Conservation (phyloP, 2,888 invertebrate species). For the Anoplius nigerrimus region DNA sequence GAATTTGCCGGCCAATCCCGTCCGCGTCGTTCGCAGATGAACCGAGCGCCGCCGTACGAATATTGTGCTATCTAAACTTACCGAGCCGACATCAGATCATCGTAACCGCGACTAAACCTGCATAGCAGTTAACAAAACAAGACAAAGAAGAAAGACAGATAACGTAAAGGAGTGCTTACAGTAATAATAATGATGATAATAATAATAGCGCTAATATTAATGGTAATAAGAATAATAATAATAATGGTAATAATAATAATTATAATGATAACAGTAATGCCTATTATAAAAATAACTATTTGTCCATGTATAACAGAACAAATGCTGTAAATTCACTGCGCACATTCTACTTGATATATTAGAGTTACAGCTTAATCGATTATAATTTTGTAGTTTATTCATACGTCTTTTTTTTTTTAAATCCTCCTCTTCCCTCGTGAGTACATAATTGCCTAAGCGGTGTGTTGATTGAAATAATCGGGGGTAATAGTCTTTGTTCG, state of each 20-base stretch:
- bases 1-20: not conserved
- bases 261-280: slow-evolving; percentile 8
- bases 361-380: slow-evolving; percentile 34
- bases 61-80: slow-evolving; percentile 29
- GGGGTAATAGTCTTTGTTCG: slow-evolving; percentile 27
- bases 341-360: slow-evolving; percentile 22
- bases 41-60: slow-evolving; percentile 8
- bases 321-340: slow-evolving; percentile 29
- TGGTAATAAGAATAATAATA: slow-evolving; percentile 21
- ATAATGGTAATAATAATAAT: slow-evolving; percentile 25
- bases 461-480: slow-evolving; percentile 36
- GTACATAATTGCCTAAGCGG: slow-evolving; percentile 40
- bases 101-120: slow-evolving; percentile 44
- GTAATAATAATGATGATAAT: slow-evolving; percentile 27
- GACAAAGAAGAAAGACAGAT: slow-evolving; percentile 26
- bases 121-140: slow-evolving; percentile 55
- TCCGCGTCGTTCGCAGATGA: no score
- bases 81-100: slow-evolving; percentile 43
- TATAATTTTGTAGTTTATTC: slow-evolving; percentile 42
- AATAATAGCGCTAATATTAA: slow-evolving; percentile 19
- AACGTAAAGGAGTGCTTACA: slow-evolving; percentile 34
- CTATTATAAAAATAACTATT: slow-evolving; percentile 41
- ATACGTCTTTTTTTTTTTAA: slow-evolving; percentile 29
- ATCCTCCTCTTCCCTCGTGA: slow-evolving; percentile 21
- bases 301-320: slow-evolving; percentile 31